Evolutionary conservation across 2,888 invertebrate genomes (phyloP).

Genomic region (Aelia acuminata): DNA sequence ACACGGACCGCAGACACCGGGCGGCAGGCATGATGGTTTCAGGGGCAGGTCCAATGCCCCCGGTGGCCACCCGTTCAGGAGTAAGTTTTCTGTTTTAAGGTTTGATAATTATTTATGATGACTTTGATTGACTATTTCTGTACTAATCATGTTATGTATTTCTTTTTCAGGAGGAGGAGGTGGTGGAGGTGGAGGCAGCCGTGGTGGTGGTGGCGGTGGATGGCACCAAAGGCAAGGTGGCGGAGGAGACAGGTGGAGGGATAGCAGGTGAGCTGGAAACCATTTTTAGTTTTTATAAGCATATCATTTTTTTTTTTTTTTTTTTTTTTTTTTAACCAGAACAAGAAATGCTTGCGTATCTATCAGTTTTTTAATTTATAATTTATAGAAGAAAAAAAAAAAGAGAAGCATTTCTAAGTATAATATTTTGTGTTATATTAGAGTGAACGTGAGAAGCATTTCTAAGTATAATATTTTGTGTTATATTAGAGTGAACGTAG

Average conservation of each 20-base stretch:
- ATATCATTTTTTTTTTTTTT: too few species aligned
- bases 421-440: too few species aligned
- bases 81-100: neutral
- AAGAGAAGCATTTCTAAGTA: too few species aligned
- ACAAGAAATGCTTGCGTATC: too few species aligned
- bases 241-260: conserved; percentile 66
- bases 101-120: neutral
- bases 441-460: too few species aligned
- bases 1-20: conserved; percentile 66
- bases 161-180: conserved; percentile 55
- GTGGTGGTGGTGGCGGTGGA: conserved; percentile 66
- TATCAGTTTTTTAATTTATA: too few species aligned
- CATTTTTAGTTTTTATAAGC: too few species aligned
- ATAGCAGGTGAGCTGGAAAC: conserved; percentile 53
- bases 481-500: too few species aligned
- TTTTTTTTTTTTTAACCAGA: too few species aligned
- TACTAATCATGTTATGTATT: conserved; percentile 27
- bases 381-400: too few species aligned
- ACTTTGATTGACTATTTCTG: neutral
- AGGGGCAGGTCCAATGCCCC: conserved; percentile 31
- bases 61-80: neutral
- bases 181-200: conserved; percentile 62
- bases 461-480: too few species aligned
- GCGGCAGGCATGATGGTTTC: conserved; percentile 63
- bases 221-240: conserved; percentile 67